These are phyloP conservation scores for Anguilla pacifica DNA, from an alignment of 2,797 vertebrate species.

Conservation along the genomic window DNA sequence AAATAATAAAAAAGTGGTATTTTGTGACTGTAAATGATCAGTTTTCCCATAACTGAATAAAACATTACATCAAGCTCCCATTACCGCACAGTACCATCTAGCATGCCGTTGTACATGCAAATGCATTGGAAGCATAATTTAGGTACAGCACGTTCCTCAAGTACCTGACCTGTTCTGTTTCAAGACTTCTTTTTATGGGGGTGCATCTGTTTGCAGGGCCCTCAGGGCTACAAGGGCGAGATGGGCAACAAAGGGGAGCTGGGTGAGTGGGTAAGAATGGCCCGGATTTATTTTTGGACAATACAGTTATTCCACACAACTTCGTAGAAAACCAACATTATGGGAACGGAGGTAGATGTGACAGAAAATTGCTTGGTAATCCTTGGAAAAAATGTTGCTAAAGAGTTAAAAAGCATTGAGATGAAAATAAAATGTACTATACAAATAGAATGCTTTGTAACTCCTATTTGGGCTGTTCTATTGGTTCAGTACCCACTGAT, in stretches of 20 bases:
- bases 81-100: neutral
- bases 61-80: neutral
- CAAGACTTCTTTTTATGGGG: neutral
- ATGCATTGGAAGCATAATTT: neutral
- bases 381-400: neutral
- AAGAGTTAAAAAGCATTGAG: neutral
- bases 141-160: neutral
- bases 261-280: constrained; percentile 79
- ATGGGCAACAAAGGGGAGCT: constrained; percentile 72
- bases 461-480: neutral
- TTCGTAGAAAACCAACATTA: neutral
- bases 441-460: neutral
- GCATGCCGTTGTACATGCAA: neutral
- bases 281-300: constrained; percentile 20
- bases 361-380: neutral
- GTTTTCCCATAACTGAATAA: neutral
- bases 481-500: neutral
- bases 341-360: neutral
- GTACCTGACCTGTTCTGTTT: neutral
- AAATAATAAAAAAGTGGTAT: neutral
- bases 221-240: constrained; percentile 70
- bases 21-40: neutral
- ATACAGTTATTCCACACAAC: neutral
- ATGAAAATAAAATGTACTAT: neutral
- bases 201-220: constrained; percentile 59